Base-by-base conservation (phyloP, 2,888 invertebrate genomes). In the Eupithecia inturbata region DNA sequence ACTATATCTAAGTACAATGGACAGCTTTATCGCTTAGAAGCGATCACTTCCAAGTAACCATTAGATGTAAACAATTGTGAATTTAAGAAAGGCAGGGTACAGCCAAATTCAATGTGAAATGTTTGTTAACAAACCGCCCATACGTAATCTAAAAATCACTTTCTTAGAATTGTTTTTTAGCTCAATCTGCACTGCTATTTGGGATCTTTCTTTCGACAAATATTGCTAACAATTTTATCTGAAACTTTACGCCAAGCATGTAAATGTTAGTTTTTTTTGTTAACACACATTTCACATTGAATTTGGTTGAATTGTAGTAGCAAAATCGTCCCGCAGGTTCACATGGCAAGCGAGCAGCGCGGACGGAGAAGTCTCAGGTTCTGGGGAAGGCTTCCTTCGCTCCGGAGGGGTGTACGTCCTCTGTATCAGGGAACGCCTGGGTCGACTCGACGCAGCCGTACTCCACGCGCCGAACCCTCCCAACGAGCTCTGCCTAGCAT, bases 401-500 rank as follows among this genome's bases (percentile, higher is more conserved):
- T 86, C 92, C 12, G 94, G 94, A 12, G 89, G 96, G 0, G 95
- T 96, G 60, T 96, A 96, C 83, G 94, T 95, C 31, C 87, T 96
- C 22, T 93, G 95, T 31, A 82, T 96, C 31, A 95, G 85, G 84
- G 96, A 88, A 91, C 95, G 88, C 80, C 90, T 89, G 81, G 95
- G 86, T 72, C 93, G 84, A 31, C 89, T 96, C 70, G 95, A 95
- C 89, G 95, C 95, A 60, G 94, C 95, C 0, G 95, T 95, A 64
- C 87, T 96, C 31, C 96, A 95, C 80, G 95, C 95, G 0, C 95
- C 96, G 82, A 95, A 96, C 62, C 94, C 95, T 0, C 95, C 96
- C 22, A 97, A 97, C 85, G 95, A 95, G 36, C 89, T 97, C 5
- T 95, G 96, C 77, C 96, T 97, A 83, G 89, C 96, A 4, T 97